Percentiles rank a stretch among this genome's conserved stretches.
These are phyloP conservation scores for Tenthredo notha DNA, from an alignment of 2,888 invertebrate genomes.

Conservation along the genomic window DNA sequence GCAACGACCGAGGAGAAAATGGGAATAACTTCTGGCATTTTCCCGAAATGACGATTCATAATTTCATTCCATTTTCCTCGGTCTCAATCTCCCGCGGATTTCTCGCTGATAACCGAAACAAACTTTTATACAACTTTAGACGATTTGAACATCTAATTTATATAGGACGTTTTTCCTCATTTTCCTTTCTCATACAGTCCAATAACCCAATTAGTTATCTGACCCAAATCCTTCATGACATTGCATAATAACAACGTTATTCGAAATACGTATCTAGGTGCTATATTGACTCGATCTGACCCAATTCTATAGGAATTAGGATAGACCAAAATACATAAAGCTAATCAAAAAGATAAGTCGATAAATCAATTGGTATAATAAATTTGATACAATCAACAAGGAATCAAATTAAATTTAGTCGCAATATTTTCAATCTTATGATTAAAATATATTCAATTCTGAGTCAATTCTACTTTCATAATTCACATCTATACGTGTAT, in stretches of 20 bases:
- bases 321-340: background rate
- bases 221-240: constrained; percentile 17
- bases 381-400: background rate
- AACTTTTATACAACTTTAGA: background rate
- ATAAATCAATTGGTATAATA: constrained; percentile 4
- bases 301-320: constrained; percentile 12
- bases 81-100: background rate
- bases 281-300: background rate
- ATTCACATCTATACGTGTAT: background rate
- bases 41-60: constrained; percentile 28
- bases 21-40: constrained; percentile 21
- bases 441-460: too few species aligned
- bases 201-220: constrained; percentile 1
- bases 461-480: background rate
- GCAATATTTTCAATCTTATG: background rate
- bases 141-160: background rate
- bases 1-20: constrained; percentile 13
- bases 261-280: background rate
- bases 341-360: background rate
- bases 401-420: background rate
- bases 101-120: background rate
- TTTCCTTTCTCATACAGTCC: background rate
- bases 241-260: background rate
- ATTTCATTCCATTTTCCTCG: constrained; percentile 24
- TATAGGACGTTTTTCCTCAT: background rate